Evolutionary conservation across 2,113 vertebrate species (phyloP), one percentile per base, ranked within the genome.

Genomic region (Aramus guarauna): DNA sequence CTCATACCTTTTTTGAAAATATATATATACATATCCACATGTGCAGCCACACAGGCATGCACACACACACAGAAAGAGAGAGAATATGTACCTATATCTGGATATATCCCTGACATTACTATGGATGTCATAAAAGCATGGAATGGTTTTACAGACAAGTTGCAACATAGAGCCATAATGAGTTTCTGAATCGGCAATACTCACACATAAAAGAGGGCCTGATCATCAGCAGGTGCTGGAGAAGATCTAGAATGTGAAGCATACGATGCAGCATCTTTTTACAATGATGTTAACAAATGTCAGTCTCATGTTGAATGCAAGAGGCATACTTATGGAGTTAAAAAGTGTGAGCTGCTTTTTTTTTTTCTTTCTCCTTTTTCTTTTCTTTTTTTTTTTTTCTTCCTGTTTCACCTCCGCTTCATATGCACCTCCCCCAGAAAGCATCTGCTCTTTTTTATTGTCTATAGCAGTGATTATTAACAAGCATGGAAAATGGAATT

Each of bases 241-340:
- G 99, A 98, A 98, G 99, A 99, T 99, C 99, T 99, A 99, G 98
- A 99, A 99, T 97, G 98, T 98, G 99, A 98, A 99, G 98, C 99
- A 98, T 98, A 98, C 9, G 97, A 98, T 88, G 80, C 96, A 96
- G 98, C 96, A 98, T 98, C 98, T 99, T 99, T 98, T 99, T 98
- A 99, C 98, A 99, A 98, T 91, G 30, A 94, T 96, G 98, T 98
- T 98, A 98, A 98, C 97, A 98, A 97, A 98, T 97, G 97, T 98
- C 98, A 98, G 97, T 98, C 98, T 97, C 97, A 97, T 96, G 97
- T 89, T 98, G 97, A 98, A 97, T 97, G 97, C 11, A 77, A 98
- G 94, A 98, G 95, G 98, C 93, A 98, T 96, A 96, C 79, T 98
- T 97, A 97, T 79, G 87, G 68, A 97, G 87, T 91, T 91, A 97